Conservation (phyloP, 2,113 vertebrate species). For the Ageneiosus marmoratus region DNA sequence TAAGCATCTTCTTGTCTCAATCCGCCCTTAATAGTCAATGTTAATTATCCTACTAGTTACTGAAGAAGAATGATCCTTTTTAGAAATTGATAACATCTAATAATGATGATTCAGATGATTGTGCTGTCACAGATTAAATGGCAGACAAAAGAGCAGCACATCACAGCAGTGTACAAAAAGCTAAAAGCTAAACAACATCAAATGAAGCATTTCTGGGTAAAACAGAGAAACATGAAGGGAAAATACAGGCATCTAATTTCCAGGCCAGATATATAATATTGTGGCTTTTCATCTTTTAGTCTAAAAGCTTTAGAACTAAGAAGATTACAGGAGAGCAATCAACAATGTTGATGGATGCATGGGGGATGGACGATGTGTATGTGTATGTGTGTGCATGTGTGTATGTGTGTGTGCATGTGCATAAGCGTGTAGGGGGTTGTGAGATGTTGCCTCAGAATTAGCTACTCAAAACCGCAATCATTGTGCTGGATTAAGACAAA, state of each 20-base stretch:
- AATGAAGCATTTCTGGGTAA: conserved; percentile 15
- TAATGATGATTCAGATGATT: conserved; percentile 38
- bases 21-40: neutral
- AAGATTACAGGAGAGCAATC: conserved; percentile 71
- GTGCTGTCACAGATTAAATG: conserved; percentile 21
- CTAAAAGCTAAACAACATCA: conserved; percentile 4
- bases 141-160: conserved; percentile 27
- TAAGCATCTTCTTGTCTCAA: neutral
- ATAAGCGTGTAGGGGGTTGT: neutral
- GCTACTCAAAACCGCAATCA: conserved; percentile 71
- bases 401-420: conserved; percentile 24
- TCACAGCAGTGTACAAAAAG: conserved; percentile 18
- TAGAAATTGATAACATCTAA: conserved; percentile 37
- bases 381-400: conserved; percentile 48
- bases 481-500: conserved; percentile 69
- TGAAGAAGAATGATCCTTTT: conserved; percentile 20
- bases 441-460: conserved; percentile 57
- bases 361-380: conserved; percentile 33
- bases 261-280: conserved; percentile 61
- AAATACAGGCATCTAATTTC: conserved; percentile 60
- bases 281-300: conserved; percentile 65
- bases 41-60: conserved; percentile 5
- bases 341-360: conserved; percentile 66
- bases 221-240: conserved; percentile 18
- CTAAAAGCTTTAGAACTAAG: conserved; percentile 73